Conservation (phyloP, 2,113 vertebrate species). For the Myotis brandtii region DNA sequence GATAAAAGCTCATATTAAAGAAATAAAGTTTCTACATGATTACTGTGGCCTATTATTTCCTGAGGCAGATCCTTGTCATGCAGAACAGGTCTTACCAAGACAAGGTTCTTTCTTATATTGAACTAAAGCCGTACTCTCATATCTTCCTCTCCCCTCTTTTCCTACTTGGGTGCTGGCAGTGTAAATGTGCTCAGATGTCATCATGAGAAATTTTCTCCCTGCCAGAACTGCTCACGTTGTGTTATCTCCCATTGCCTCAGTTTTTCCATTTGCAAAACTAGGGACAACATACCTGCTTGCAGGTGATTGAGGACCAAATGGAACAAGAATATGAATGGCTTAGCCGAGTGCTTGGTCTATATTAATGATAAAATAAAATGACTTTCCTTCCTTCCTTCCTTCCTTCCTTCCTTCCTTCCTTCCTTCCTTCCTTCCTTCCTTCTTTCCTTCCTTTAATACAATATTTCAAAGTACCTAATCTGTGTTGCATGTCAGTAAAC, state of each 20-base stretch:
- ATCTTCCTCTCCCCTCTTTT: background rate
- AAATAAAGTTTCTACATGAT: background rate
- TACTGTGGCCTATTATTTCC: background rate
- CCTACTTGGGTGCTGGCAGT: rapidly evolving
- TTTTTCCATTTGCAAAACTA: background rate
- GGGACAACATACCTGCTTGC: background rate
- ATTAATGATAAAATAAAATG: background rate
- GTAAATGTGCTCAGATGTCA: background rate
- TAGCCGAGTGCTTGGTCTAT: background rate
- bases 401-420: background rate
- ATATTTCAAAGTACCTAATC: background rate
- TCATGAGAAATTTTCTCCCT: background rate
- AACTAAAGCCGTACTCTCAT: background rate
- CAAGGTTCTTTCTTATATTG: background rate
- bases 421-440: background rate
- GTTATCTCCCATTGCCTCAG: background rate
- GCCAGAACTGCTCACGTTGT: background rate
- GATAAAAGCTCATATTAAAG: background rate
- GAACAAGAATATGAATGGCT: background rate
- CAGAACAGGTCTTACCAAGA: background rate
- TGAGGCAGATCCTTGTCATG: background rate
- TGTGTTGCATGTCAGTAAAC: background rate
- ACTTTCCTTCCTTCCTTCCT: background rate
- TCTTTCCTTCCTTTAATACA: background rate
- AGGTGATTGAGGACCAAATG: background rate